Evolutionary conservation across 2,888 invertebrate species (phyloP).

Genomic region (Pharmacophagus antenor): DNA sequence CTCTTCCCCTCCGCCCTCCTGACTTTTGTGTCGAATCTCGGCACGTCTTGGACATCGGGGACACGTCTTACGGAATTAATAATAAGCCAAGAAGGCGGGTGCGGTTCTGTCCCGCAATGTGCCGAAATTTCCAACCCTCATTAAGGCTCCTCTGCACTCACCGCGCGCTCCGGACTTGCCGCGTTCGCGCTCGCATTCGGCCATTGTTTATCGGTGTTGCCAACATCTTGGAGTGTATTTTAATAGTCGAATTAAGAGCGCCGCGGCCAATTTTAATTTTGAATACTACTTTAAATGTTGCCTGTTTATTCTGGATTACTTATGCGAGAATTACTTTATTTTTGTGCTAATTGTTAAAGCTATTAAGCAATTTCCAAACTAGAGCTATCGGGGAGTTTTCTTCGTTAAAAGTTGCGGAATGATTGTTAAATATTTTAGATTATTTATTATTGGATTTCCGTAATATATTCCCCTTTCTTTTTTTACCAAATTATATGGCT

Average conservation of each 20-base stretch:
- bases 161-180: conserved; percentile 70
- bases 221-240: conserved; percentile 71
- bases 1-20: conserved; percentile 68
- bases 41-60: conserved; percentile 82
- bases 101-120: conserved; percentile 76
- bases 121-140: conserved; percentile 80
- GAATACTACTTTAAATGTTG: background rate
- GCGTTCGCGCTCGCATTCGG: conserved; percentile 69
- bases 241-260: conserved; percentile 75
- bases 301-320: conserved; percentile 20
- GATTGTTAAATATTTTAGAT: no score
- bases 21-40: conserved; percentile 81
- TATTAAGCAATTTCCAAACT: no score
- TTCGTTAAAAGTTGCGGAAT: no score
- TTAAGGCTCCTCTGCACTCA: conserved; percentile 77
- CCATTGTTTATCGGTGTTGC: conserved; percentile 76
- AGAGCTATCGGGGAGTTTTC: no score
- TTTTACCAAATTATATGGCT: no score
- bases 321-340: background rate
- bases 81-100: conserved; percentile 80
- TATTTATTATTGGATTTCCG: no score
- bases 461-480: no score
- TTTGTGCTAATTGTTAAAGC: no score
- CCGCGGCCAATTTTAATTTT: conserved; percentile 53
- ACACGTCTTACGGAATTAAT: conserved; percentile 82